Evolutionary conservation across 1,140 invertebrate genomes (phyloP).

Genomic region (Contarinia nasturtii): DNA sequence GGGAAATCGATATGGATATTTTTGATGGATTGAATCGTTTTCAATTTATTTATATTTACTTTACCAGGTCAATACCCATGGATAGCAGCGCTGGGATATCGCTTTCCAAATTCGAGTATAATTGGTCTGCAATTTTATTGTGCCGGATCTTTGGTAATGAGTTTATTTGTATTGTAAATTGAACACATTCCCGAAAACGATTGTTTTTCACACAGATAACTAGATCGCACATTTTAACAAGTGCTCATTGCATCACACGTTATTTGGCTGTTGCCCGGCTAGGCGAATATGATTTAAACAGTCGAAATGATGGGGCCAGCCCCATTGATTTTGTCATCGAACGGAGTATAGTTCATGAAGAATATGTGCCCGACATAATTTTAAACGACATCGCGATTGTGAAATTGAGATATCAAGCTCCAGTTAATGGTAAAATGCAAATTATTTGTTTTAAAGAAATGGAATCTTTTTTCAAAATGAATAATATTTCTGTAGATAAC

Average conservation of each 20-base stretch:
- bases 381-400: conserved; percentile 63
- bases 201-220: conserved; percentile 26
- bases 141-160: conserved; percentile 43
- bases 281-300: conserved; percentile 48
- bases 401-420: conserved; percentile 32
- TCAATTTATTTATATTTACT: background rate
- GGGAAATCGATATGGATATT: conserved; percentile 3
- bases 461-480: background rate
- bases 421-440: conserved; percentile 31
- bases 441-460: background rate
- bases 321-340: conserved; percentile 42
- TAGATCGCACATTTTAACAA: conserved; percentile 52
- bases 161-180: too few species aligned
- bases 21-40: background rate
- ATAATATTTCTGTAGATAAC: conserved; percentile 24
- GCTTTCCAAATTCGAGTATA: conserved; percentile 24
- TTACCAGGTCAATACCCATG: conserved; percentile 46
- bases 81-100: conserved; percentile 44
- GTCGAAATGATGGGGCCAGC: conserved; percentile 35
- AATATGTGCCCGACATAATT: conserved; percentile 37
- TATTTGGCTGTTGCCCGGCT: conserved; percentile 29
- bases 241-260: conserved; percentile 55
- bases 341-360: conserved; percentile 37
- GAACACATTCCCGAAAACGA: too few species aligned
- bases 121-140: conserved; percentile 40